Evolutionary conservation across 2,888 invertebrate species (phyloP).

Genomic region (Osmoderma eremita): DNA sequence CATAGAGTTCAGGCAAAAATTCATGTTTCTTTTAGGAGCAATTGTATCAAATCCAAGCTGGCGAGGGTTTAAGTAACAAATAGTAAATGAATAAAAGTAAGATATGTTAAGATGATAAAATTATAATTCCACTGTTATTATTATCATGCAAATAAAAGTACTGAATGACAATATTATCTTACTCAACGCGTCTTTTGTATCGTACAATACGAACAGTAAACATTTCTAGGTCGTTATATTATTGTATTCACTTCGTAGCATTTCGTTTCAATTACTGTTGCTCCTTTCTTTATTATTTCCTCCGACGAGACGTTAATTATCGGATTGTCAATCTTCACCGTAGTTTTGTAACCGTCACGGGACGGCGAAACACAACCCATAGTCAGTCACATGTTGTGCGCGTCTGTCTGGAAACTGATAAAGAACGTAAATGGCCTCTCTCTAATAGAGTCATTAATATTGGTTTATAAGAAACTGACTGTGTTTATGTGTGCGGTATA

Average conservation of each 20-base stretch:
- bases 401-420: slow-evolving; percentile 33
- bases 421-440: slow-evolving; percentile 31
- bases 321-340: slow-evolving; percentile 39
- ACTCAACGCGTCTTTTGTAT: too few relatives aligned
- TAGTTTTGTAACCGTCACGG: slow-evolving; percentile 22
- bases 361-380: slow-evolving; percentile 5
- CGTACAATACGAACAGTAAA: too few relatives aligned
- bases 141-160: too few relatives aligned
- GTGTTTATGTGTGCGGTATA: slow-evolving; percentile 9
- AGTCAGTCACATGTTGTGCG: slow-evolving; percentile 1
- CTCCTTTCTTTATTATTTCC: slow-evolving; percentile 4
- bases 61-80: too few relatives aligned
- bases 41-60: too few relatives aligned
- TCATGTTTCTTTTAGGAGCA: too few relatives aligned
- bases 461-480: slow-evolving; percentile 35
- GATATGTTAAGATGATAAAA: too few relatives aligned
- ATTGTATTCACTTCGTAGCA: neutral
- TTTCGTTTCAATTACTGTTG: slow-evolving; percentile 12
- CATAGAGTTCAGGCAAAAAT: too few relatives aligned
- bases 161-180: too few relatives aligned
- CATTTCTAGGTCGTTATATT: neutral
- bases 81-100: too few relatives aligned
- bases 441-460: slow-evolving; percentile 41
- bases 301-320: slow-evolving; percentile 30
- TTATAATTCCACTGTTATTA: too few relatives aligned